These are phyloP conservation scores for Plutella xylostella DNA, from an alignment of 2,888 invertebrate genomes.

Conservation along the genomic window DNA sequence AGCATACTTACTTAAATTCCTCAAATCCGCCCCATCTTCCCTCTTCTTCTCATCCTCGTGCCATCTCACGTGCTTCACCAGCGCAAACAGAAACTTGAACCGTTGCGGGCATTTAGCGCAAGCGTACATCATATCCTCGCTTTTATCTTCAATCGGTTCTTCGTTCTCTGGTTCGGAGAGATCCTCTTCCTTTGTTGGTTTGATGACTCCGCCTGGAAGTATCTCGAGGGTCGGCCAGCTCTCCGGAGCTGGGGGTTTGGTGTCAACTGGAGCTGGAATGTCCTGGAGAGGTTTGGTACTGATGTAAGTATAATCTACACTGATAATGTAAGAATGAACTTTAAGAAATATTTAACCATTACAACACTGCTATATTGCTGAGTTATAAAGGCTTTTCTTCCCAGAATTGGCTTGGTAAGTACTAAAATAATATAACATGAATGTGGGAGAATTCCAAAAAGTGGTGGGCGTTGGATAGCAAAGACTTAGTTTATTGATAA, in stretches of 20 bases:
- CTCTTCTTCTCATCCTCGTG: conserved; percentile 40
- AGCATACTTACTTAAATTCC: conserved; percentile 27
- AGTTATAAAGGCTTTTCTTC: background rate
- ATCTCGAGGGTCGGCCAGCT: conserved; percentile 60
- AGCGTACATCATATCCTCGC: conserved; percentile 43
- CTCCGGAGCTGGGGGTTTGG: conserved; percentile 24
- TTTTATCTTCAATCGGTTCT: conserved; percentile 8
- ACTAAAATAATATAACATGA: background rate
- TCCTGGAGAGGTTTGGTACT: no score
- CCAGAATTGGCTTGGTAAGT: background rate
- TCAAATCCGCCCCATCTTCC: conserved; percentile 15
- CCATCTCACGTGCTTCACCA: conserved; percentile 51
- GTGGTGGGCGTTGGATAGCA: background rate
- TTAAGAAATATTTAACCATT: background rate
- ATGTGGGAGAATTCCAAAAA: background rate
- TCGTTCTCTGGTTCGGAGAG: conserved; percentile 13
- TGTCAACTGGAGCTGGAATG: conserved; percentile 10
- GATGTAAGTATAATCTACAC: conserved; percentile 12
- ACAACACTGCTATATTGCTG: background rate
- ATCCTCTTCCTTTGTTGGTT: conserved; percentile 26
- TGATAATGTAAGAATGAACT: background rate
- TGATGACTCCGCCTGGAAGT: conserved; percentile 53
- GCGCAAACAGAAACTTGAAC: conserved; percentile 41
- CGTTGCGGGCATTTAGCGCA: conserved; percentile 53
- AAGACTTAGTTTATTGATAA: background rate